A percentile compares a stretch with the other conserved stretches of the same genome.
phyloP scores from a whole-genome alignment of 2,888 invertebrate species.

The Chloromyia formosa region DNA sequence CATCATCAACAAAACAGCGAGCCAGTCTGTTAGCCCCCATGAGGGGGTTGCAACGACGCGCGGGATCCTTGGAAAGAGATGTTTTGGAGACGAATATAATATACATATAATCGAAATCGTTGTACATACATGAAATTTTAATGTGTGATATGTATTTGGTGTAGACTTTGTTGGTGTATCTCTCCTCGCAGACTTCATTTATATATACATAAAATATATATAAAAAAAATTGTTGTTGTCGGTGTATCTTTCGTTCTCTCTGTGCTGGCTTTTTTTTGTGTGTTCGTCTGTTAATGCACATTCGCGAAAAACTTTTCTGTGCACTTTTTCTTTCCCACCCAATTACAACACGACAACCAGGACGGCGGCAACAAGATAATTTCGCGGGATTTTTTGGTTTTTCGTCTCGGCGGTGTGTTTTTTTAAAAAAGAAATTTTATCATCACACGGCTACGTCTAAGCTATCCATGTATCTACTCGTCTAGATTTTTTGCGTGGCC shows the following conservation, averaged over 20 bases:
- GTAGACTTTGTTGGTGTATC: not conserved
- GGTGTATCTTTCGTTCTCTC: too few relatives aligned
- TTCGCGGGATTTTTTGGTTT: conserved; percentile 44
- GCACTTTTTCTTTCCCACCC: conserved; percentile 36
- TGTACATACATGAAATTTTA: not conserved
- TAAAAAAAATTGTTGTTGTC: too few relatives aligned
- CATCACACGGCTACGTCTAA: too few relatives aligned
- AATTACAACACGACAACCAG: conserved; percentile 30
- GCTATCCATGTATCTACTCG: too few relatives aligned
- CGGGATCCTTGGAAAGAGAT: not conserved
- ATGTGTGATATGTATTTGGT: not conserved
- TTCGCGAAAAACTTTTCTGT: conserved; percentile 40
- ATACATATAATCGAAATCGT: not conserved
- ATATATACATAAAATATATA: too few relatives aligned
- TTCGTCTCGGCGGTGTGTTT: conserved; percentile 13
- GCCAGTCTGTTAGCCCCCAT: not conserved
- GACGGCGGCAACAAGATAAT: conserved; percentile 40
- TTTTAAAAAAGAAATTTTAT: not conserved
- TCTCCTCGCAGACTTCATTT: not conserved
- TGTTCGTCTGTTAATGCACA: conserved; percentile 11
- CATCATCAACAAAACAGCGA: conserved; percentile 2
- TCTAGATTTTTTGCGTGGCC: not conserved
- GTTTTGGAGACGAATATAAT: conserved; percentile 6
- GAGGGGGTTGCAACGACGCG: not conserved
- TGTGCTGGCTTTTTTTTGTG: too few relatives aligned